Base-by-base conservation (phyloP, 2,888 invertebrate genomes). In the Pyrocoelia pectoralis region DNA sequence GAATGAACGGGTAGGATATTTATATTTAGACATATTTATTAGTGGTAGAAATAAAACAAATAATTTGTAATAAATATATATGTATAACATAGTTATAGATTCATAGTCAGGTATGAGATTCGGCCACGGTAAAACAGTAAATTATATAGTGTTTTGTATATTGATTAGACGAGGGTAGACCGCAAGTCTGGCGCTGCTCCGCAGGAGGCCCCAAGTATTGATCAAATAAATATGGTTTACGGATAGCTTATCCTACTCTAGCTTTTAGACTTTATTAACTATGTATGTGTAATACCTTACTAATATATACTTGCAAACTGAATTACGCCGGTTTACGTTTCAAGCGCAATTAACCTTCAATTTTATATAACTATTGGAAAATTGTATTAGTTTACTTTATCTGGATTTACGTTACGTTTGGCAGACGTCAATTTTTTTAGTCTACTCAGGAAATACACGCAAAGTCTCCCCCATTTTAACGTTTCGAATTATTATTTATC, bases 11-110 rank as follows among this genome's bases (percentile, higher is more conserved):
- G 72, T 77, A 77, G n/a, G 17, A 46, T 46, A 46, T 77, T 75
- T 78, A 77, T 78, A 71, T 72, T 70, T 74, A 68, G 80, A 80
- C 80, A 79, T 80, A 79, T 80, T 80, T 79, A 81, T 81, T 80
- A 79, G 79, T 73, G 73, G 74, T 70, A 76, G 76, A 79, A 79
- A 80, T 79, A 80, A 80, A 80, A 78, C 77, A 79, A 80, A 79
- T 78, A 77, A 76, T 74, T 74, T 71, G 77, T 77, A 77, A 77
- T 77, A 77, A 77, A 76, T 76, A 75, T 75, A 73, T 75, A 24
- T 24, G 24, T 24, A 73, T 73, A 70, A 69, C 74, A 74, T 74
- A 75, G 74, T 74, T 74, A 76, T 72, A 73, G 74, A 75, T 76
- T 73, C 75, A 74, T 72, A 74, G 71, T 68, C 72, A 72, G 72